Evolutionary conservation across 2,888 invertebrate species (phyloP).

Genomic region (Fabriciana adippe): DNA sequence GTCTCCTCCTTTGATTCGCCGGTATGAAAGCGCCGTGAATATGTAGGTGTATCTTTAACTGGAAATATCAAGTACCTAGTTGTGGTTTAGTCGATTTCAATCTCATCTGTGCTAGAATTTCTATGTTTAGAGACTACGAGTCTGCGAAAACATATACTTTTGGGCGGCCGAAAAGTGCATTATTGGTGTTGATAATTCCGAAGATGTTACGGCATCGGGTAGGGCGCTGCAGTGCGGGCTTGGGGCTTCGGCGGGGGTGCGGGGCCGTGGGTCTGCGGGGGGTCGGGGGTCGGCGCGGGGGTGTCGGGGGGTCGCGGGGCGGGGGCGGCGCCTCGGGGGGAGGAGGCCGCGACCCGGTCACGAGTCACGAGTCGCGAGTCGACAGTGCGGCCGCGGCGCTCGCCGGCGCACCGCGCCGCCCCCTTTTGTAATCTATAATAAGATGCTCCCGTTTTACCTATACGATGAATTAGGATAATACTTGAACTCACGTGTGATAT

Average conservation of each 20-base stretch:
- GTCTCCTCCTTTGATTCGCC: constrained; percentile 13
- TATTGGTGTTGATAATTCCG: constrained; percentile 67
- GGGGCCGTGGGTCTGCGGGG: constrained; percentile 57
- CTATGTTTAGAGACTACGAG: background rate
- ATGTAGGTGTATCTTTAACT: constrained; percentile 7
- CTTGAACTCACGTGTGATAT: constrained; percentile 19
- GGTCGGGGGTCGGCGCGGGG: constrained; percentile 54
- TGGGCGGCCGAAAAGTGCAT: constrained; percentile 62
- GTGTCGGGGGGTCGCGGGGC: constrained; percentile 39
- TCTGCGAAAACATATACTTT: constrained; percentile 20
- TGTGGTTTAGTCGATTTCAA: constrained; percentile 8
- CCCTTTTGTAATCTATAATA: constrained; percentile 33
- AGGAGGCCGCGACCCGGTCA: constrained; percentile 73
- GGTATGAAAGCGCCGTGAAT: constrained; percentile 16
- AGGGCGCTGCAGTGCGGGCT: constrained; percentile 71
- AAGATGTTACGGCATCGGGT: constrained; percentile 73
- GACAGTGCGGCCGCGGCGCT: constrained; percentile 78
- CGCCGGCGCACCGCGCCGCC: constrained; percentile 69
- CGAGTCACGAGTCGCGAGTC: constrained; percentile 49
- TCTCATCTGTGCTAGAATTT: constrained; percentile 8
- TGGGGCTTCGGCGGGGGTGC: constrained; percentile 46
- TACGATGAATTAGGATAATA: constrained; percentile 20
- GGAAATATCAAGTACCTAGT: constrained; percentile 8
- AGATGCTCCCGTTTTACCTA: constrained; percentile 26
- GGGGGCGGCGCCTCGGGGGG: constrained; percentile 40